A percentile compares a stretch with the other conserved stretches of the same genome.
phyloP scores from a whole-genome alignment of 2,797 vertebrate genomes.

The Urosaurus nigricauda region DNA sequence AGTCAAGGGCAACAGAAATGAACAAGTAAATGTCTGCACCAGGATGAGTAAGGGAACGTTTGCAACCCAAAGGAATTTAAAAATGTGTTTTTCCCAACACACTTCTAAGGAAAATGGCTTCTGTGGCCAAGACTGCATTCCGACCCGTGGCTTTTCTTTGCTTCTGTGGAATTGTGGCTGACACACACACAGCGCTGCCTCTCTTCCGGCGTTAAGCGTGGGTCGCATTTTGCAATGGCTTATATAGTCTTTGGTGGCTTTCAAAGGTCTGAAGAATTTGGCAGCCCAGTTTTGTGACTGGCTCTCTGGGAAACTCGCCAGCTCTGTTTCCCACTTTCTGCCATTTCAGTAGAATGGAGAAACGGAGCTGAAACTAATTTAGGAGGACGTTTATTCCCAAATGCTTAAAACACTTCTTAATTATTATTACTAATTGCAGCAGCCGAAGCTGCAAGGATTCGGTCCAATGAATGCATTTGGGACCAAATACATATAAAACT shows the following conservation, averaged over 20 bases:
- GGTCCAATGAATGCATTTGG: neutral
- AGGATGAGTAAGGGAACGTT: neutral
- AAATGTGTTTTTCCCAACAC: no score
- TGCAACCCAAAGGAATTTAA: no score
- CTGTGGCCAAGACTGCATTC: no score
- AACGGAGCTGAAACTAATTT: neutral
- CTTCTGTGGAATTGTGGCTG: neutral
- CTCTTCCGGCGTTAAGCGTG: neutral
- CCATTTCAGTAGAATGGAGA: constrained; percentile 30
- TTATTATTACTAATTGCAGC: constrained; percentile 41
- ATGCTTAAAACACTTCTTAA: constrained; percentile 45
- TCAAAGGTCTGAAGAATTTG: constrained; percentile 55
- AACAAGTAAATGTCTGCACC: no score
- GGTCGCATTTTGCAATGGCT: constrained; percentile 32
- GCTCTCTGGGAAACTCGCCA: constrained; percentile 55
- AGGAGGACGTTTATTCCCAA: constrained; percentile 23
- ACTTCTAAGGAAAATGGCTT: no score
- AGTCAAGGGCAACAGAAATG: no score
- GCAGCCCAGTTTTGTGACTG: constrained; percentile 25
- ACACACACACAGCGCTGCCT: neutral
- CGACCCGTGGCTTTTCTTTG: neutral
- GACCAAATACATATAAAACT: neutral
- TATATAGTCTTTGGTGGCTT: constrained; percentile 30
- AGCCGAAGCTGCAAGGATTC: neutral
- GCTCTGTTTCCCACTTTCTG: constrained; percentile 22